Percentiles rank a stretch among this genome's conserved stretches.
These are phyloP conservation scores for Drosophila mimetica DNA, from an alignment of 2,888 invertebrate genomes.

Conservation along the genomic window DNA sequence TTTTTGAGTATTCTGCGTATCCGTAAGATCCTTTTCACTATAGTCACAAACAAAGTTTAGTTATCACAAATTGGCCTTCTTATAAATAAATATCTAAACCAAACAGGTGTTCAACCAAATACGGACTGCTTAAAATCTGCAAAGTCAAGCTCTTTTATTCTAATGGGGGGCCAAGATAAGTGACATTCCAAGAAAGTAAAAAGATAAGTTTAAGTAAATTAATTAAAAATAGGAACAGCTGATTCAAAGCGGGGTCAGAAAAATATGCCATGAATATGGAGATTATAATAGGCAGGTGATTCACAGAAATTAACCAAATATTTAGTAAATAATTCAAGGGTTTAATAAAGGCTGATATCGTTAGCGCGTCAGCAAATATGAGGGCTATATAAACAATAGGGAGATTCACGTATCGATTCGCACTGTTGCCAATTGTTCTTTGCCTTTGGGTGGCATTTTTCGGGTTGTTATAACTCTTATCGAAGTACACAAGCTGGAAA, in stretches of 20 bases:
- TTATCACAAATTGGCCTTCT: neutral
- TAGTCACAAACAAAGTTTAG: too few species aligned
- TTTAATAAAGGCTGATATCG: constrained; percentile 28
- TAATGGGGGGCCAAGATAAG: constrained; percentile 7
- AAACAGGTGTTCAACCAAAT: constrained; percentile 18
- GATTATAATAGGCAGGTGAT: constrained; percentile 20
- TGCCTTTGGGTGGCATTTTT: constrained; percentile 40
- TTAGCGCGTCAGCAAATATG: constrained; percentile 17
- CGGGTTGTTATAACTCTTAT: constrained; percentile 31
- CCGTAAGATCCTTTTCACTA: neutral
- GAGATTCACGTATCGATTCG: constrained; percentile 26
- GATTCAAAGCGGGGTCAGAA: neutral
- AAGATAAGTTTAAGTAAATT: constrained; percentile 17
- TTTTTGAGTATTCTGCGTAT: neutral
- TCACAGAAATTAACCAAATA: constrained; percentile 28
- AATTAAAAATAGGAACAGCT: constrained; percentile 19
- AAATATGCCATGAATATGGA: constrained; percentile 9
- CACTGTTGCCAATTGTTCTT: constrained; percentile 66
- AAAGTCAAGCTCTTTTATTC: constrained; percentile 28
- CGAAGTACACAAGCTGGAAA: constrained; percentile 46
- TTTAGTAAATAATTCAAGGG: constrained; percentile 23
- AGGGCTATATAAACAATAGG: constrained; percentile 35
- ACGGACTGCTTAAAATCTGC: constrained; percentile 1
- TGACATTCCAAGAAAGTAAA: constrained; percentile 13
- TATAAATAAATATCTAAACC: neutral